These are phyloP conservation scores for Amphiura filiformis DNA, from an alignment of 35 echinoderm and acorn worm species.

Conservation along the genomic window DNA sequence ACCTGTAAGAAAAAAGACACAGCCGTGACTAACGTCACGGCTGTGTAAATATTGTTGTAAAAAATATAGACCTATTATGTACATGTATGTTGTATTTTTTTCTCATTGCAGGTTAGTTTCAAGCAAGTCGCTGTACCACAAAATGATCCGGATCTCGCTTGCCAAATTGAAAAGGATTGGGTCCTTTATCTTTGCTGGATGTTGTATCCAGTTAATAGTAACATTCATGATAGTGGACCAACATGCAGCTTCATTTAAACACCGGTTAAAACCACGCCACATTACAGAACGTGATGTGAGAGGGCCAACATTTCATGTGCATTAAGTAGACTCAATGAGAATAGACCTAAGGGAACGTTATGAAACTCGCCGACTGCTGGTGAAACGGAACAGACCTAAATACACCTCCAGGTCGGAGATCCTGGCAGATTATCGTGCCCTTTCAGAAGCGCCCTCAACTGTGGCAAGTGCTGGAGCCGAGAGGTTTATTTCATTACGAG, in stretches of 20 bases:
- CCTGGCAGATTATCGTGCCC: conserved; percentile 14
- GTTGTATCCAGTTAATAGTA: conserved; percentile 11
- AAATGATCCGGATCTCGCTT: conserved; percentile 5
- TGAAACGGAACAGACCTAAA: not conserved
- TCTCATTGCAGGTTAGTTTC: too few relatives aligned
- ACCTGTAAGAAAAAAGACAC: too few relatives aligned
- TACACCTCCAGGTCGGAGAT: conserved; percentile 33
- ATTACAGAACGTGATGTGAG: conserved; percentile 20
- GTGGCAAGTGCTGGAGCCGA: not conserved
- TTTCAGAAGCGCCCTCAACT: not conserved
- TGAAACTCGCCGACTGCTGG: conserved; percentile 10
- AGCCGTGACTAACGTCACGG: too few relatives aligned
- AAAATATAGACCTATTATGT: too few relatives aligned
- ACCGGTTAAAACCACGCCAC: conserved; percentile 24
- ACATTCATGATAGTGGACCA: not conserved
- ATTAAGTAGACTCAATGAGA: conserved; percentile 29
- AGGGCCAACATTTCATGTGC: conserved; percentile 21
- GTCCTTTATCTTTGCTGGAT: not conserved
- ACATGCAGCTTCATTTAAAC: not conserved
- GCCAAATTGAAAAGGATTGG: conserved; percentile 13
- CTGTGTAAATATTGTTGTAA: too few relatives aligned
- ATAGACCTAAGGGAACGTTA: conserved; percentile 26
- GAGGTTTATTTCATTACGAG: not conserved
- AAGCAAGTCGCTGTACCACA: too few relatives aligned
- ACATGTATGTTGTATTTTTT: too few relatives aligned